Evolutionary conservation across 2,113 vertebrate species (phyloP), one percentile per base, ranked within the genome.

Genomic region (Monarcha castaneiventris): DNA sequence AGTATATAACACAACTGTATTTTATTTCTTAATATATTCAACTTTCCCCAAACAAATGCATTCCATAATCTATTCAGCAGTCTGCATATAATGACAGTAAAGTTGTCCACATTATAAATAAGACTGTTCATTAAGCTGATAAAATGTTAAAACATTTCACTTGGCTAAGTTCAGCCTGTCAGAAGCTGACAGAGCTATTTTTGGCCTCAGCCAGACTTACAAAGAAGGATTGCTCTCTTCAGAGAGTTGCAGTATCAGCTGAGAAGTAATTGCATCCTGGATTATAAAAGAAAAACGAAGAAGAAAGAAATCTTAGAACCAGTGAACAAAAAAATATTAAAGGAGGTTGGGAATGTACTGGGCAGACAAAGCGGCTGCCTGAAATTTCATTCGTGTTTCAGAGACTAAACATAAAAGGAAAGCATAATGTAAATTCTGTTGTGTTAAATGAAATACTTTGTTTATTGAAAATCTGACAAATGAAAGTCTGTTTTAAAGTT

Each of bases 91-190:
- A 74, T 91, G 87, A 74, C 83, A 90, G 83, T 96, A 82, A 95
- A 96, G 58, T 87, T 96, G 95, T 95, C 95, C 77, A 87, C 72
- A 51, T 91, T 95, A 93, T 93, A 96, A 97, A 94, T 97, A 95
- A 89, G 95, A 88, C 64, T 96, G 59, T 93, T 97, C 90, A 94
- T 97, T 97, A 97, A 81, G 80, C 93, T 95, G 96, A 73, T 95
- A 85, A 95, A 94, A 96, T 78, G 85, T 93, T 97, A 90, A 95
- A 95, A 94, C 90, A 96, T 95, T 96, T 96, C 71, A 86, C 64
- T 90, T 91, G 78, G 90, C 92, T 96, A 93, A 94, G 87, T 97
- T 97, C 81, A 94, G 66, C 90, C 88, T 97, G 80, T 96, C 92
- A 97, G 74, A 97, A 96, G 74, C 73, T 96, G 93, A 81, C 90